Evolutionary conservation across 2,113 vertebrate species (phyloP), one percentile per base, ranked within the genome.

Genomic region (Cryptomyrus ogoouensis): DNA sequence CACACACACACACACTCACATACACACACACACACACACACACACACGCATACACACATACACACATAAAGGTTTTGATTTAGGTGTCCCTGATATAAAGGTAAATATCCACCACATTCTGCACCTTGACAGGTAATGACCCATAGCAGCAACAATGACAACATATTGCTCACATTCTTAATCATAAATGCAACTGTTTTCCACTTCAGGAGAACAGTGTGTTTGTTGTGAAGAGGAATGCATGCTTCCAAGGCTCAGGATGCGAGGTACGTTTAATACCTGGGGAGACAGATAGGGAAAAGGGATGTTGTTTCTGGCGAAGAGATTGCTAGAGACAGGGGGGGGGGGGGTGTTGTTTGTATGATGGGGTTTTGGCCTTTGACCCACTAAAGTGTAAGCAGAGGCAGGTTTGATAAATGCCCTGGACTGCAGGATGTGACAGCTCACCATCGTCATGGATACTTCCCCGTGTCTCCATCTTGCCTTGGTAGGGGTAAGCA

Each of bases 321-420:
- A 52, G 27, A 15, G 44, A 5, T 27, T 53, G 21, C 66, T 89
- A 46, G 17, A 15, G 9, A 74, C 17, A 10, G 50, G 53, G 39
- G 17, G 21, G 50, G 39, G 17, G 88, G 46, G 62, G 19, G 53
- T 47, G 31, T 44, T 49, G 70, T 70, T 19, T 89, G 74, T 58
- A 50, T 85, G 89, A 53, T 56, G 83, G 80, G 50, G 80, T 58
- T 84, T 62, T 58, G 50, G 70, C 62, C 46, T 47, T 44, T 50
- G 70, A 89, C 70, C 88, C 44, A 70, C 47, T 84, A 6, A 42
- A 24, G 80, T 52, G 39, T 56, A 89, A 58, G 74, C 77, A 84
- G 89, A 89, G 89, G 17, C 53, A 58, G 58, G 58, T 44, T 70
- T 35, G 83, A 90, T 46, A 70, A 86, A 90, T 70, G 31, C 6